Conservation (phyloP, 37 sponge, comb jelly and placozoan genomes). For the Crambe crambe region DNA sequence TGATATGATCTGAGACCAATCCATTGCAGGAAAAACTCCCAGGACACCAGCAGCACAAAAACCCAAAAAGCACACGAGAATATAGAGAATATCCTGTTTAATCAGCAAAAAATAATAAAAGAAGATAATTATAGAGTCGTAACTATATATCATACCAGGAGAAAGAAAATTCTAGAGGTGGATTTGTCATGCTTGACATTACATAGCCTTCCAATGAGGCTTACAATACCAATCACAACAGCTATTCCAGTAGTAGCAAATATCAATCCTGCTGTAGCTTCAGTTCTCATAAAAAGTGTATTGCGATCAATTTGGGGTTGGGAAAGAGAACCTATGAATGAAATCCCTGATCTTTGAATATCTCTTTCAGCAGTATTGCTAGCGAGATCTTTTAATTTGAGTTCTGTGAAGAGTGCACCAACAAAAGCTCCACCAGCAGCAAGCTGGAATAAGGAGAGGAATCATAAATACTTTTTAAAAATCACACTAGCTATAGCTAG, state of each 20-base stretch:
- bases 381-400: background rate
- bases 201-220: background rate
- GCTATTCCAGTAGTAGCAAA: background rate
- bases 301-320: too few species aligned
- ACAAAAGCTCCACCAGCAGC: background rate
- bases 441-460: background rate
- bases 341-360: too few species aligned
- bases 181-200: background rate
- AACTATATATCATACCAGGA: too few species aligned
- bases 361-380: too few species aligned
- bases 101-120: background rate
- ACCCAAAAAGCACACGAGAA: background rate
- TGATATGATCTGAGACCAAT: too few species aligned
- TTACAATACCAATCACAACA: background rate
- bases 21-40: background rate
- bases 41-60: background rate
- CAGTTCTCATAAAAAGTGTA: background rate
- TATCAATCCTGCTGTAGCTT: conserved; percentile 4
- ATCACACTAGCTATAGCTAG: background rate
- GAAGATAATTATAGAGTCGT: too few species aligned
- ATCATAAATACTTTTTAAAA: too few species aligned
- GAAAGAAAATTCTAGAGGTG: too few species aligned
- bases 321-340: too few species aligned
- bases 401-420: background rate
- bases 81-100: background rate